A percentile compares a stretch with the other conserved stretches of the same genome.
phyloP scores from a whole-genome alignment of 2,888 invertebrate genomes.

The Megastigmus dorsalis region DNA sequence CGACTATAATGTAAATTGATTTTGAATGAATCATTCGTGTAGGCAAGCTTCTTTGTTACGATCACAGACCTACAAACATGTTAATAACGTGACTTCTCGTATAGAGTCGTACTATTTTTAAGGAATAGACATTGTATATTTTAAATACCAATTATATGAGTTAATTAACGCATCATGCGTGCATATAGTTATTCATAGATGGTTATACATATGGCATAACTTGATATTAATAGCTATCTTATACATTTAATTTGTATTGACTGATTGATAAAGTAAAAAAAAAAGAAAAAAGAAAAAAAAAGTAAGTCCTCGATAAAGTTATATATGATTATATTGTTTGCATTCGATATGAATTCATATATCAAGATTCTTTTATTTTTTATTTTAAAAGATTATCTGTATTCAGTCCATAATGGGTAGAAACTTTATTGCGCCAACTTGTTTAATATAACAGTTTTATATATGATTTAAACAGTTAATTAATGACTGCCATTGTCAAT shows the following conservation, averaged over 20 bases:
- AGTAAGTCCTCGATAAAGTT: slow-evolving; percentile 55
- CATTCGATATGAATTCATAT: slow-evolving; percentile 37
- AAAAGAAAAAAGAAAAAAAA: slow-evolving; percentile 14
- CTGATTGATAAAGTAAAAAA: slow-evolving; percentile 46
- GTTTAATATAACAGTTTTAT: slow-evolving; percentile 48
- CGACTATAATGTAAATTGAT: slow-evolving; percentile 50
- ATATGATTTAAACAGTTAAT: slow-evolving; percentile 42
- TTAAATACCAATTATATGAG: slow-evolving; percentile 42
- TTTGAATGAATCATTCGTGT: slow-evolving; percentile 45
- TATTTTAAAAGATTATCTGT: slow-evolving; percentile 27
- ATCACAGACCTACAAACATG: slow-evolving; percentile 45
- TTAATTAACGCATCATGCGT: slow-evolving; percentile 31
- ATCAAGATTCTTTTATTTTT: slow-evolving; percentile 35
- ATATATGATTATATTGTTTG: slow-evolving; percentile 50
- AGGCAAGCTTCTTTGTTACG: slow-evolving; percentile 44
- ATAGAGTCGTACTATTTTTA: slow-evolving; percentile 50
- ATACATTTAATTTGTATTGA: slow-evolving; percentile 52
- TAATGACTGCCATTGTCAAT: slow-evolving; percentile 53
- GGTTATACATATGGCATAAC: slow-evolving; percentile 48
- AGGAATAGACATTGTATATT: slow-evolving; percentile 52
- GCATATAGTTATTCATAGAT: slow-evolving; percentile 44
- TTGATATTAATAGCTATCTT: slow-evolving; percentile 49
- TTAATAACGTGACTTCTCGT: slow-evolving; percentile 49
- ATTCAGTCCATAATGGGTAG: slow-evolving; percentile 33
- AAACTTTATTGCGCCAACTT: slow-evolving; percentile 40